Evolutionary conservation across 1,140 invertebrate genomes (phyloP).

Genomic region (Drosophila tropicalis): DNA sequence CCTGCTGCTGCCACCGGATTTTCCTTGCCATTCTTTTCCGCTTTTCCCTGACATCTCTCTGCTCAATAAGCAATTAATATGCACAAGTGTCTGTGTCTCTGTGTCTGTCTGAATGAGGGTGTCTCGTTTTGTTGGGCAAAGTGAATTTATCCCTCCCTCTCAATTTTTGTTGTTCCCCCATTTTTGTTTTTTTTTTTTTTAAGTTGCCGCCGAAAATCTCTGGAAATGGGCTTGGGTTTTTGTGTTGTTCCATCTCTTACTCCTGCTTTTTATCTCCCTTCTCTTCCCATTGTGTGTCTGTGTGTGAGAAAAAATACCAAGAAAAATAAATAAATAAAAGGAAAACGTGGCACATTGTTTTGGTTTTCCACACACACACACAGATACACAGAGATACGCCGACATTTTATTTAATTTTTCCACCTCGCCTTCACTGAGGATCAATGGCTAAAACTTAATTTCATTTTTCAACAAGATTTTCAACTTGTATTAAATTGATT

Average conservation of each 20-base stretch:
- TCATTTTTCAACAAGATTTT: slow-evolving; percentile 50
- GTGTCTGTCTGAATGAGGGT: slow-evolving; percentile 23
- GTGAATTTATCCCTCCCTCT: slow-evolving; percentile 26
- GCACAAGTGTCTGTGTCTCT: slow-evolving; percentile 70
- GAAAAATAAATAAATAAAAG: slow-evolving; percentile 32
- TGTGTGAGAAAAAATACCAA: slow-evolving; percentile 27
- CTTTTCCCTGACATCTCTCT: slow-evolving; percentile 28
- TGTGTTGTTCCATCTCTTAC: slow-evolving; percentile 10
- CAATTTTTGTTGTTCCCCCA: too few species aligned
- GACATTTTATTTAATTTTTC: slow-evolving; percentile 28
- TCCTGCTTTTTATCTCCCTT: neutral
- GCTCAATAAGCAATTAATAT: slow-evolving; percentile 81
- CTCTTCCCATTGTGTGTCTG: neutral
- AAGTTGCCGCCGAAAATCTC: slow-evolving; percentile 32
- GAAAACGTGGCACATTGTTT: slow-evolving; percentile 66
- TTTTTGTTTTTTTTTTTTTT: slow-evolving; percentile 9
- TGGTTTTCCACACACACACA: slow-evolving; percentile 36
- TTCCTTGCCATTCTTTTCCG: slow-evolving; percentile 43
- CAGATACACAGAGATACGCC: neutral
- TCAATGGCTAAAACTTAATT: slow-evolving; percentile 50
- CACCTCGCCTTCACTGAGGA: slow-evolving; percentile 12
- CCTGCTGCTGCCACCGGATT: slow-evolving; percentile 38
- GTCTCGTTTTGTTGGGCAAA: slow-evolving; percentile 20
- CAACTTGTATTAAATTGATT: slow-evolving; percentile 39
- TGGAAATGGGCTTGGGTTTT: slow-evolving; percentile 42